These are phyloP conservation scores for Coenonympha glycerion DNA, from an alignment of 2,888 invertebrate species.

Conservation along the genomic window DNA sequence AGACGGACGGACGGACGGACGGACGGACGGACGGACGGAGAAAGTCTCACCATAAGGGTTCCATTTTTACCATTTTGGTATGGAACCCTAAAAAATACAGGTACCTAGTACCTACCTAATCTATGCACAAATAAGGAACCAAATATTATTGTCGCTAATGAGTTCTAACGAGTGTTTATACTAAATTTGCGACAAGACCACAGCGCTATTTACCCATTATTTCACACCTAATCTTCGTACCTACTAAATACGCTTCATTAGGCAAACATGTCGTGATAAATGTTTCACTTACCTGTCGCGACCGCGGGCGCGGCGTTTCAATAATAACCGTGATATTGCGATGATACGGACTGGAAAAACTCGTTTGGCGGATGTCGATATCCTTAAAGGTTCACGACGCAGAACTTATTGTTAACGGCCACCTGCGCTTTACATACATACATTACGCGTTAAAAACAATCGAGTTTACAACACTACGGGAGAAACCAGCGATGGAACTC, in stretches of 20 bases:
- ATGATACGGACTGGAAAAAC: slow-evolving; percentile 76
- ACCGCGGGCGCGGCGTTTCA: slow-evolving; percentile 68
- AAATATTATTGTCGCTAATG: slow-evolving; percentile 8
- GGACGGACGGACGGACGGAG: no score
- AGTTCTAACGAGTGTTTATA: slow-evolving; percentile 5
- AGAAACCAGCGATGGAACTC: slow-evolving; percentile 38
- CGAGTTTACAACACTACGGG: background rate
- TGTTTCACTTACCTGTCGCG: slow-evolving; percentile 73
- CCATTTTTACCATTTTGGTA: no score
- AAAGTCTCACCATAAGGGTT: no score
- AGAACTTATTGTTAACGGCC: slow-evolving; percentile 33
- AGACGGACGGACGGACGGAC: no score
- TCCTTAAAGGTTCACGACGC: slow-evolving; percentile 63
- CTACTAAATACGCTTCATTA: slow-evolving; percentile 28
- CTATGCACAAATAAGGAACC: background rate
- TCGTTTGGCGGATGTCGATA: slow-evolving; percentile 74
- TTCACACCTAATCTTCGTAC: slow-evolving; percentile 19
- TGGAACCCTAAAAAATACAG: no score
- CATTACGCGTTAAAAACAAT: slow-evolving; percentile 33
- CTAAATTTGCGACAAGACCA: slow-evolving; percentile 5
- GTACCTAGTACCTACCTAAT: background rate
- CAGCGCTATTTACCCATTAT: slow-evolving; percentile 11
- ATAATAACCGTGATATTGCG: slow-evolving; percentile 76
- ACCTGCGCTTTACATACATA: slow-evolving; percentile 25
- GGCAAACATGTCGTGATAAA: slow-evolving; percentile 70